phyloP scores from a whole-genome alignment of 2,797 vertebrate species.

The Falco biarmicus region DNA sequence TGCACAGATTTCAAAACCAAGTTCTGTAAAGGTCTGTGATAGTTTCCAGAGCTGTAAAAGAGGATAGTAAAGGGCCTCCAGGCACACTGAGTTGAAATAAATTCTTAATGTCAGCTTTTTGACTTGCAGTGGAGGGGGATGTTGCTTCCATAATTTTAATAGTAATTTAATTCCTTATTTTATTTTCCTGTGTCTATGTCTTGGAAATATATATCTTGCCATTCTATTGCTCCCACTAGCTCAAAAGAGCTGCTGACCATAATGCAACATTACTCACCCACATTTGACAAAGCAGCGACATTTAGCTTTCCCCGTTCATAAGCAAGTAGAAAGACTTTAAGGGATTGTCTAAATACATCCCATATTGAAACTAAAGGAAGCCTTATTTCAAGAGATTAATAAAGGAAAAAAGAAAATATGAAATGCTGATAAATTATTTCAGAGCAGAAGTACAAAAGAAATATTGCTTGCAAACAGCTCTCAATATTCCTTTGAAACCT shows the following conservation, averaged over 20 bases:
- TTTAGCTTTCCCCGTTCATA: background rate
- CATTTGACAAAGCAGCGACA: background rate
- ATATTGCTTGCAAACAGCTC: background rate
- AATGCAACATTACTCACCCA: background rate
- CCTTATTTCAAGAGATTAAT: background rate
- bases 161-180: background rate
- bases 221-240: background rate
- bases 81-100: background rate
- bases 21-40: background rate
- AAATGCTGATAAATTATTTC: background rate
- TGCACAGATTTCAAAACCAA: background rate
- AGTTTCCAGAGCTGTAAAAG: background rate
- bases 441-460: background rate
- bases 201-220: background rate
- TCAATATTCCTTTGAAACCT: background rate
- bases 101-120: conserved; percentile 7
- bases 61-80: background rate
- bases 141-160: background rate
- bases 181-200: background rate
- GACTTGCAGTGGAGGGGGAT: background rate
- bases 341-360: fast-evolving
- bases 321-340: background rate
- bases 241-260: background rate
- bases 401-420: background rate
- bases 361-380: background rate